Evolutionary conservation across 2,113 vertebrate species (phyloP), one percentile per base, ranked within the genome.

Genomic region (Misgurnus mizolepis): DNA sequence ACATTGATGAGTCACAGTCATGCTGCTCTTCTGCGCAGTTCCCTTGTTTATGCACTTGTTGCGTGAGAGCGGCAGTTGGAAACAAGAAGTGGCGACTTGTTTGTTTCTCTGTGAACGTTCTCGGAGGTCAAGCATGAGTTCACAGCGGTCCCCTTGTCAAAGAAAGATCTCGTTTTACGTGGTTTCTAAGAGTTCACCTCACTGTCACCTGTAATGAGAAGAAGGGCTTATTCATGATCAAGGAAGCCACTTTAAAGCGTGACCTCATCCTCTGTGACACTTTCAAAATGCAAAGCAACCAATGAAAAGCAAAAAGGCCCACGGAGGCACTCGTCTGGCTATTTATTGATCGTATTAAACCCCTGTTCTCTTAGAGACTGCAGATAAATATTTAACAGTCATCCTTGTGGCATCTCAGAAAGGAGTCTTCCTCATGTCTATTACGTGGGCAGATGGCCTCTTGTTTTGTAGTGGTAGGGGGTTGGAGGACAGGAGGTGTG

Each of bases 371-470:
- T 22, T 3, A 45, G 83, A 89, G 61, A 62, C 66, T 71, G 56
- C 39, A 41, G 77, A 88, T 90, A 72, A 75, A 86, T 86, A 85
- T 88, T 89, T 84, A 86, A 87, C 79, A 80, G 75, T 76, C 68
- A 64, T 77, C 76, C 82, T 78, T 82, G 45, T 0, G 10, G 15
- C 34, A 1, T 49, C 34, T 82, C 22, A 62, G 71, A 72, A 72
- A 79, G 67, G 53, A 65, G 64, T 43, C 85, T 87, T 87, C 88
- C 86, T 89, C 81, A 34, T 58, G 80, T 73, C 84, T 81, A 81
- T 85, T 34, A 83, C 79, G 56, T 67, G 80, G 89, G 88, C 92
- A 92, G 91, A 92, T 92, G 91, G 90, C 79, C 22, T 61, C 70
- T 80, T 88, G 86, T 87, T 82, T 55, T 79, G 61, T 49, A 53